Evolutionary conservation across 1,140 invertebrate species (phyloP).

Genomic region (Lasioglossum albipes): DNA sequence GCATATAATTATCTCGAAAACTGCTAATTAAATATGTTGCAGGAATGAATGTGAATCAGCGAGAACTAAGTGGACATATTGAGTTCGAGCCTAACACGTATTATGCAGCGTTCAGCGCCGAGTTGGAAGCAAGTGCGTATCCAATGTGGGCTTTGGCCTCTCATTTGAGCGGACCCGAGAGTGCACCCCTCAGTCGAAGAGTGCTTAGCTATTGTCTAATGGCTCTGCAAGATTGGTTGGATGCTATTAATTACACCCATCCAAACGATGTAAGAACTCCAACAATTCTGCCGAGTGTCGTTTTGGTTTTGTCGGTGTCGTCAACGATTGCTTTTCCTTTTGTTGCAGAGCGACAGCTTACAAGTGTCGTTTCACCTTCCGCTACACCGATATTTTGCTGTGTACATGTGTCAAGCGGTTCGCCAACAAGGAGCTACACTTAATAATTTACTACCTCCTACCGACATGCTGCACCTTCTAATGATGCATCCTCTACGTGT

Average conservation of each 20-base stretch:
- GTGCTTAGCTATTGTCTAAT: constrained; percentile 87
- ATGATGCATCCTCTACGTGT: constrained; percentile 93
- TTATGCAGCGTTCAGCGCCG: constrained; percentile 97
- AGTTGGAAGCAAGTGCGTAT: constrained; percentile 96
- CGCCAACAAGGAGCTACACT: constrained; percentile 89
- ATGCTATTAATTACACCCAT: constrained; percentile 87
- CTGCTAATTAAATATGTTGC: background rate
- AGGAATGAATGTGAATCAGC: constrained; percentile 97
- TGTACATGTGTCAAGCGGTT: constrained; percentile 94
- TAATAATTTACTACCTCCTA: constrained; percentile 88
- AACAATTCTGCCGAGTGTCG: background rate
- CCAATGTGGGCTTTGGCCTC: constrained; percentile 97
- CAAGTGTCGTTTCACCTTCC: constrained; percentile 97
- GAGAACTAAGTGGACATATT: constrained; percentile 94
- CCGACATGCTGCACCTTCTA: constrained; percentile 88
- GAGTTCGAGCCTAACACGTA: constrained; percentile 98
- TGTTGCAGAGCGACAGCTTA: constrained; percentile 86
- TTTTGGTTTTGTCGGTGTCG: background rate
- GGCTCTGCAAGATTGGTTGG: constrained; percentile 92
- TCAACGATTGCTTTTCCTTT: constrained; percentile 33
- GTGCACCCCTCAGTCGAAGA: constrained; percentile 86
- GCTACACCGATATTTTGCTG: constrained; percentile 95
- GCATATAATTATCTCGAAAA: background rate
- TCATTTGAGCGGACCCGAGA: constrained; percentile 88
- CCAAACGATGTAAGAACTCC: constrained; percentile 83